Evolutionary conservation across 2,888 invertebrate species (phyloP).

Genomic region (Fragum sueziense): DNA sequence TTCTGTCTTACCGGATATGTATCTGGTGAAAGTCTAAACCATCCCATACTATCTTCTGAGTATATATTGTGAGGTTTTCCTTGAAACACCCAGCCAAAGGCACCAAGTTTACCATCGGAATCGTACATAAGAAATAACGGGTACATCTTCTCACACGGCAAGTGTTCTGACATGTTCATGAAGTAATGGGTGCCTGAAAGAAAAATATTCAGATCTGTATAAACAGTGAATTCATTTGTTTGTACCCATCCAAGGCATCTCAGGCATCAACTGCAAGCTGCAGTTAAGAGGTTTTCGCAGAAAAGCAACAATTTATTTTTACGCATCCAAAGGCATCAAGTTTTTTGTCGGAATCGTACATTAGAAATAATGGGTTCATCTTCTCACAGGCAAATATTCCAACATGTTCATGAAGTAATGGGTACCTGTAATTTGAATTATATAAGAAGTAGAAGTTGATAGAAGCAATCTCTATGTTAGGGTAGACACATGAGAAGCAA

Average conservation of each 20-base stretch:
- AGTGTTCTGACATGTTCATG: slow-evolving; percentile 68
- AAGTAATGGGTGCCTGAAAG: slow-evolving; percentile 75
- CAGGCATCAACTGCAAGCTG: too few relatives aligned
- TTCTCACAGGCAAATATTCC: slow-evolving; percentile 71
- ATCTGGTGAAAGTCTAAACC: slow-evolving; percentile 71
- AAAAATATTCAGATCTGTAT: too few relatives aligned
- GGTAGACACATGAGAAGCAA: too few relatives aligned
- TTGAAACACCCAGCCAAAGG: slow-evolving; percentile 78
- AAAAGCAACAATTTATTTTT: too few relatives aligned
- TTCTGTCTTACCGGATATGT: slow-evolving; percentile 76
- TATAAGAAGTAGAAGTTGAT: too few relatives aligned
- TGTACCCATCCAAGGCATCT: too few relatives aligned
- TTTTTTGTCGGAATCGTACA: slow-evolving; percentile 74
- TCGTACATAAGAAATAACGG: slow-evolving; percentile 78
- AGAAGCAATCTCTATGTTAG: too few relatives aligned
- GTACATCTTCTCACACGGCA: slow-evolving; percentile 74
- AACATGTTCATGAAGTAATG: slow-evolving; percentile 76
- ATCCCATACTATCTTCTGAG: slow-evolving; percentile 62
- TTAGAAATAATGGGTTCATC: slow-evolving; percentile 75
- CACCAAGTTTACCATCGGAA: slow-evolving; percentile 73
- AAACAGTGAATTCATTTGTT: too few relatives aligned
- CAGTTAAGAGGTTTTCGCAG: slow-evolving; percentile 75
- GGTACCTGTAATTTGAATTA: slow-evolving; percentile 71
- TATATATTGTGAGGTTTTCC: slow-evolving; percentile 70
- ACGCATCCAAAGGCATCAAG: slow-evolving; percentile 78